Evolutionary conservation across 2,113 vertebrate genomes (phyloP), one percentile per base, ranked within the genome.

Genomic region (Bambusicola thoracicus): DNA sequence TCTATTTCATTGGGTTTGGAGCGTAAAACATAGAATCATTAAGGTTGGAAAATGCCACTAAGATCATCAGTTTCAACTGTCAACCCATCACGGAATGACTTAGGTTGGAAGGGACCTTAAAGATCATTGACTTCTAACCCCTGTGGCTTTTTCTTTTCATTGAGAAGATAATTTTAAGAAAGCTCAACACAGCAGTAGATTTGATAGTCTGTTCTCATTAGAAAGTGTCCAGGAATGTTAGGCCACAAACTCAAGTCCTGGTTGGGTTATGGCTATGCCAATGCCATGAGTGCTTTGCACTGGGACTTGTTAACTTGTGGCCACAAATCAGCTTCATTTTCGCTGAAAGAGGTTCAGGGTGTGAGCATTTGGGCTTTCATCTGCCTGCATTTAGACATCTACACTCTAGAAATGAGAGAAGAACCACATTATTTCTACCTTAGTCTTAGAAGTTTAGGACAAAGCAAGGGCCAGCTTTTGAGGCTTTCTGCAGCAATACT

Each of bases 381-480:
- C n/a, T 43, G 13, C 25, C 36, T 43, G 53, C 38, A 40, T 44
- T 44, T 3, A 75, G 67, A 34, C 21, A 18, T 20, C 24, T 38
- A 8, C 44, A 14, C 32, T 25, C 14, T 5, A n/a, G 81, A 46
- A 66, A 66, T 13, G 18, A 38, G 48, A 25, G 53, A 81, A 44
- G 2, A 58, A 20, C 19, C 30, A 3, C 46, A 4, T 7, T 16
- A 29, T 36, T 79, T 22, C 79, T 53, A 29, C 20, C 41, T 66
- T 6, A 13, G 14, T 4, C 16, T 29, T 43, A 73, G 38, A 43
- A 32, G 19, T 18, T 49, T 2, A 14, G 56, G 13, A 12, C 1
- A 14, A 51, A n/a, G 19, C 6, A 4, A 2, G 36, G 58, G 14
- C 7, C 7, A 1, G 0, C 0, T 40, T 73, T 44, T 29, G 43